phyloP scores from a whole-genome alignment of 2,888 invertebrate genomes.

The Zeuzera pyrina region DNA sequence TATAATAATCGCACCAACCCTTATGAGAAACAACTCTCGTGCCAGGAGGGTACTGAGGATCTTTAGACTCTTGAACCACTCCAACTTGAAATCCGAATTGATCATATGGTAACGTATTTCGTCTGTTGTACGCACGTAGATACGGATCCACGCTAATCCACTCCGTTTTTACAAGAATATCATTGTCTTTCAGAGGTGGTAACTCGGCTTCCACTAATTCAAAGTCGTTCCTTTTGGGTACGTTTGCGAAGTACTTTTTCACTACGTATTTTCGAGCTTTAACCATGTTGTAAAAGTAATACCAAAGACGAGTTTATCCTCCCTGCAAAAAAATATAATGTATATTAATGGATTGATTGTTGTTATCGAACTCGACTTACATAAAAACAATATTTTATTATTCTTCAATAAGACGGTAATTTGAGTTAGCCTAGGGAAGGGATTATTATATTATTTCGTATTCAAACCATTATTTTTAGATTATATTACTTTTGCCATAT shows the following conservation, averaged over 20 bases:
- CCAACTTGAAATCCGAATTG: constrained; percentile 35
- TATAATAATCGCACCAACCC: constrained; percentile 78
- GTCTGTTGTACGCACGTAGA: constrained; percentile 21
- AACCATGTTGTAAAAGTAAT: no score
- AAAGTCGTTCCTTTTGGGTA: constrained; percentile 71
- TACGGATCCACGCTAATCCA: constrained; percentile 40
- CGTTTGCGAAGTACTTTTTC: constrained; percentile 68
- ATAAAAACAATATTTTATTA: no score
- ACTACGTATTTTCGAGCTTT: constrained; percentile 73
- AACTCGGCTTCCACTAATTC: constrained; percentile 73
- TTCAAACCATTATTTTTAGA: no score
- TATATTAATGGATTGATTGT: no score
- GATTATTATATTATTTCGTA: no score
- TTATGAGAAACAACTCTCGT: constrained; percentile 70
- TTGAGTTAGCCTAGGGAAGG: no score
- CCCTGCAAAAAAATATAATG: no score
- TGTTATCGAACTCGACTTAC: no score
- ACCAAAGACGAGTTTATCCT: no score
- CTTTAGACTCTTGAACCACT: constrained; percentile 73
- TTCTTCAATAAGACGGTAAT: no score
- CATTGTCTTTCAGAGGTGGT: constrained; percentile 70
- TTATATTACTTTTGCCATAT: no score
- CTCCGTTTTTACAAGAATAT: constrained; percentile 30
- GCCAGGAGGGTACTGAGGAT: constrained; percentile 74
- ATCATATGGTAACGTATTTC: constrained; percentile 26